Conservation (phyloP, 2,888 invertebrate genomes). For the Drosophila longiperda region DNA sequence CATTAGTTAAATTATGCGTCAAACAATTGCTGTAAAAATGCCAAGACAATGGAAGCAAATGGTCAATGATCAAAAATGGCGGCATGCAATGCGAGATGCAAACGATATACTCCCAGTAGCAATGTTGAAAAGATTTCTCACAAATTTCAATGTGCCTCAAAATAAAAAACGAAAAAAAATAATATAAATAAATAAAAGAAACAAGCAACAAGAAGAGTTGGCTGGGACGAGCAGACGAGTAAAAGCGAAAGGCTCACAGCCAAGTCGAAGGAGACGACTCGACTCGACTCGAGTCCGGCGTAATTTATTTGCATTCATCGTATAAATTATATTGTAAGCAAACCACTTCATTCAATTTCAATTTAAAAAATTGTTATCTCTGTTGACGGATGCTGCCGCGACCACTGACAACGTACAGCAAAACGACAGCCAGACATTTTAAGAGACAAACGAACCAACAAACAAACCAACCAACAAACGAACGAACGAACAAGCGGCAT, state of each 20-base stretch:
- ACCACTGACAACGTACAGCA: slow-evolving; percentile 78
- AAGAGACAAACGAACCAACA: slow-evolving; percentile 56
- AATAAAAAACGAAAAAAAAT: slow-evolving; percentile 21
- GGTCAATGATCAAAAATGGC: slow-evolving; percentile 71
- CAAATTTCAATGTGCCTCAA: slow-evolving; percentile 72
- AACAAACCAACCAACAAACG: slow-evolving; percentile 39
- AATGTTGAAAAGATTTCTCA: slow-evolving; percentile 74
- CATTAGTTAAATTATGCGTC: slow-evolving; percentile 78
- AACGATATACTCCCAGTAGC: slow-evolving; percentile 68
- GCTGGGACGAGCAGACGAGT: slow-evolving; percentile 51
- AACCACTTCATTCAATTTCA: slow-evolving; percentile 85
- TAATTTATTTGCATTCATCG: slow-evolving; percentile 83
- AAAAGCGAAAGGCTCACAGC: slow-evolving; percentile 66
- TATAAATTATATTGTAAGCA: slow-evolving; percentile 85
- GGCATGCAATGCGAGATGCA: slow-evolving; percentile 76
- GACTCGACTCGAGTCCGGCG: slow-evolving; percentile 64
- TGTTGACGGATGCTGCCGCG: slow-evolving; percentile 83
- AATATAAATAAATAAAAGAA: slow-evolving; percentile 19
- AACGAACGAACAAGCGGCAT: slow-evolving; percentile 40
- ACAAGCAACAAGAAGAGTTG: slow-evolving; percentile 43
- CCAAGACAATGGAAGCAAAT: slow-evolving; percentile 57
- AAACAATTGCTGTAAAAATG: slow-evolving; percentile 68
- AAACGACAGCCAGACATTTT: slow-evolving; percentile 73
- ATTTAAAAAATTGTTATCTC: slow-evolving; percentile 85
- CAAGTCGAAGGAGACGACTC: slow-evolving; percentile 40